Conservation (phyloP, 2,113 vertebrate species). For the Cettia cetti region DNA sequence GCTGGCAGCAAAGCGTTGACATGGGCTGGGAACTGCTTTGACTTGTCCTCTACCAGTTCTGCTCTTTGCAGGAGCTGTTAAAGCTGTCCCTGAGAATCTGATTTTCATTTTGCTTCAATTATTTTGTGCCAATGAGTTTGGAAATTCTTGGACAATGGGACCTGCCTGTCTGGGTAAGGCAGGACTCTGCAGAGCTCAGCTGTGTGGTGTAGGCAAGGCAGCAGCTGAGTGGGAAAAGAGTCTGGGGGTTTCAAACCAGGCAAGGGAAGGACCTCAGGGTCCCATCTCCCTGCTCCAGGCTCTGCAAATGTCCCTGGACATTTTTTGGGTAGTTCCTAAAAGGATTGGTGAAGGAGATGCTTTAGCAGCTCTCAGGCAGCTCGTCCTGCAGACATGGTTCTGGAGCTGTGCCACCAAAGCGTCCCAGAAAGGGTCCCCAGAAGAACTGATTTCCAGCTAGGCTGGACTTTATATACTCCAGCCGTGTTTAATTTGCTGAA, state of each 20-base stretch:
- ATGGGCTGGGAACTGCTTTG: neutral
- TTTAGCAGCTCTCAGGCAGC: neutral
- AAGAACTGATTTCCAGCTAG: neutral
- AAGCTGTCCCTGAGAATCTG: neutral
- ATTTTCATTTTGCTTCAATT: neutral
- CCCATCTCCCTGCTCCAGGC: neutral
- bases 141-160: neutral
- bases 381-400: neutral
- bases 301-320: accelerated
- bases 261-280: neutral
- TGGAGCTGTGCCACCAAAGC: neutral
- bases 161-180: neutral
- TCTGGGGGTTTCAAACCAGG: neutral
- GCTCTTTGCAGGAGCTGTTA: neutral
- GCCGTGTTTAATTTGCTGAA: neutral
- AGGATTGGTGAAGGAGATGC: neutral
- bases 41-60: neutral
- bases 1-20: neutral
- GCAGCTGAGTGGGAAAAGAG: neutral
- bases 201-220: neutral
- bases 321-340: neutral
- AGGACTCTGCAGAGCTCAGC: neutral
- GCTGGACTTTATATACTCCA: neutral
- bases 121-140: neutral
- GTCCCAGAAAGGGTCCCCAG: neutral